phyloP scores from a whole-genome alignment of 2,888 invertebrate species.

The Drosophila paramelanica region DNA sequence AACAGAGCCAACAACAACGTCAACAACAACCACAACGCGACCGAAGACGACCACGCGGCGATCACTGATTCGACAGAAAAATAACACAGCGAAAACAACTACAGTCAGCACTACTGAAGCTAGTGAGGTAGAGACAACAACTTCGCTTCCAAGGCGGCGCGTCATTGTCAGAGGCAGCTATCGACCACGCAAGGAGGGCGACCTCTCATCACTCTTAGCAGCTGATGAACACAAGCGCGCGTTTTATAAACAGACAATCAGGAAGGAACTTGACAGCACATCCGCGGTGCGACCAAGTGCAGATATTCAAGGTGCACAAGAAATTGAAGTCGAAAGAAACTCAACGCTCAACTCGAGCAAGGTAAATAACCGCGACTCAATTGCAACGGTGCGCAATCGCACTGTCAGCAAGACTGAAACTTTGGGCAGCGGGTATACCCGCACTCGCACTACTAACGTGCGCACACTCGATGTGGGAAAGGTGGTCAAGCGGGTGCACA shows the following conservation, averaged over 20 bases:
- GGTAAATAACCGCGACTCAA: slow-evolving; percentile 12
- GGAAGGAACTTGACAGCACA: not conserved
- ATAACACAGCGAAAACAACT: slow-evolving; percentile 5
- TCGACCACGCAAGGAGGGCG: slow-evolving; percentile 66
- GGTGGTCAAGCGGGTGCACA: slow-evolving; percentile 65
- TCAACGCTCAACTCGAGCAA: not conserved
- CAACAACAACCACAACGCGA: not conserved
- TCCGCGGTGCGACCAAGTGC: not conserved
- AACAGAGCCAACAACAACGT: not conserved
- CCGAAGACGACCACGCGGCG: slow-evolving; percentile 20
- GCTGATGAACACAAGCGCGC: slow-evolving; percentile 64
- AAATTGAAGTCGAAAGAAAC: not conserved
- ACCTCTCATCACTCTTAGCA: slow-evolving; percentile 74
- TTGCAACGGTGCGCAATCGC: slow-evolving; percentile 45
- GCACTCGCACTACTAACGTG: slow-evolving; percentile 60
- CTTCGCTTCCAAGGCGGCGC: slow-evolving; percentile 38
- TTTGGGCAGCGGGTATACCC: slow-evolving; percentile 57
- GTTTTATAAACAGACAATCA: not conserved
- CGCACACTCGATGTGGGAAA: slow-evolving; percentile 67
- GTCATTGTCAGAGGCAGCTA: slow-evolving; percentile 66
- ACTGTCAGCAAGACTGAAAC: slow-evolving; percentile 57
- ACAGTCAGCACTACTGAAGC: slow-evolving; percentile 1
- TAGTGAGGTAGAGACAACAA: slow-evolving; percentile 15
- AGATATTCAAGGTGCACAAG: not conserved
- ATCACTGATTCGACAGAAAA: slow-evolving; percentile 17